These are phyloP conservation scores for Cataglyphis livida DNA, from an alignment of 2,888 invertebrate species.

Conservation along the genomic window DNA sequence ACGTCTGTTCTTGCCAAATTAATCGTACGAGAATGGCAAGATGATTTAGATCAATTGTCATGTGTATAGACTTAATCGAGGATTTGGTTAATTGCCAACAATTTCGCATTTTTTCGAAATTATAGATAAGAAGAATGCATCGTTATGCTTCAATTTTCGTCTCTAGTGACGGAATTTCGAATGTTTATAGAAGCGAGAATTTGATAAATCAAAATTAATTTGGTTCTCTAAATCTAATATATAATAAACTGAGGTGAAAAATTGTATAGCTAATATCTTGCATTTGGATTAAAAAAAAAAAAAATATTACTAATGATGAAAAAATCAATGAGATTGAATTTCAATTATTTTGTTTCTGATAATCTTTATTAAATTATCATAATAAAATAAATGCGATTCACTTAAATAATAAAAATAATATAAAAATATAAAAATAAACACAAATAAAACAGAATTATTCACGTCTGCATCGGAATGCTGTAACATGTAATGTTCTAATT, in stretches of 20 bases:
- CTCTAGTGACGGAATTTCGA: background rate
- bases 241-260: background rate
- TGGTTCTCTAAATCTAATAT: background rate
- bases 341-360: background rate
- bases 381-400: background rate
- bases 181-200: background rate
- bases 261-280: background rate
- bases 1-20: constrained; percentile 32
- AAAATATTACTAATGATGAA: background rate
- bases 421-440: no score
- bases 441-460: no score
- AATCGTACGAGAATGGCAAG: background rate
- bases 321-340: background rate
- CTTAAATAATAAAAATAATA: background rate
- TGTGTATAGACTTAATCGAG: background rate
- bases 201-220: background rate
- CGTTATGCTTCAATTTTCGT: background rate
- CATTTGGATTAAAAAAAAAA: background rate
- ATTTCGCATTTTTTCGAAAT: background rate
- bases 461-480: background rate
- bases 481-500: constrained; percentile 5
- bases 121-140: background rate
- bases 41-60: background rate
- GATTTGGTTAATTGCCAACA: background rate
- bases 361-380: background rate